phyloP scores from a whole-genome alignment of 2,888 invertebrate species.

The Cephus nigrinus region DNA sequence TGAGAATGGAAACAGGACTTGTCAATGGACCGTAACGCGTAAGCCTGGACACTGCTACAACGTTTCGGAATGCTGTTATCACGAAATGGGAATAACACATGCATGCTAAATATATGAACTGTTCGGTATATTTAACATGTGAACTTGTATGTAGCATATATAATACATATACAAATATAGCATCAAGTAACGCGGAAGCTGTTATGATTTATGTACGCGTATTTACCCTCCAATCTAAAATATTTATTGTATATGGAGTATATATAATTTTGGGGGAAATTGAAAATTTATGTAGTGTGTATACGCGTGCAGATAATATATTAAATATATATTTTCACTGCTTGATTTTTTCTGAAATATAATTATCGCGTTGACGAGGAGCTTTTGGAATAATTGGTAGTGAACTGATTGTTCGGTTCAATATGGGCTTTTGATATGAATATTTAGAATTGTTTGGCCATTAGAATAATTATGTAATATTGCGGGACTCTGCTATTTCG shows the following conservation, averaged over 20 bases:
- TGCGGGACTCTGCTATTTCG: neutral
- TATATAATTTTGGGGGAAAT: neutral
- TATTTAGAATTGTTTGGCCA: neutral
- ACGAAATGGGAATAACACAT: conserved; percentile 24
- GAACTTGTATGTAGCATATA: too few relatives aligned
- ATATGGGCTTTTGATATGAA: neutral
- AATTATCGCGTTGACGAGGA: neutral
- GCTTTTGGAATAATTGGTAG: neutral
- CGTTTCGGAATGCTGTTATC: conserved; percentile 32
- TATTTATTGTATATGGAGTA: neutral
- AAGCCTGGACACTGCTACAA: neutral
- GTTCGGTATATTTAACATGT: neutral
- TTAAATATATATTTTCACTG: neutral
- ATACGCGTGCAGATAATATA: neutral
- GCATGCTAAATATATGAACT: neutral
- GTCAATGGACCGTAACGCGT: neutral
- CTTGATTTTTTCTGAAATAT: neutral
- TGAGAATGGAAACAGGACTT: neutral
- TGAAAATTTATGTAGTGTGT: neutral
- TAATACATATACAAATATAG: neutral
- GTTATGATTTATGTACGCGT: neutral
- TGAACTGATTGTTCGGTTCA: neutral
- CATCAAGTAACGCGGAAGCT: too few relatives aligned
- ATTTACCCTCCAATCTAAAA: neutral
- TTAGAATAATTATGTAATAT: neutral